These are phyloP conservation scores for Oncorhynchus clarkii DNA, from an alignment of 2,113 vertebrate genomes.

Conservation along the genomic window DNA sequence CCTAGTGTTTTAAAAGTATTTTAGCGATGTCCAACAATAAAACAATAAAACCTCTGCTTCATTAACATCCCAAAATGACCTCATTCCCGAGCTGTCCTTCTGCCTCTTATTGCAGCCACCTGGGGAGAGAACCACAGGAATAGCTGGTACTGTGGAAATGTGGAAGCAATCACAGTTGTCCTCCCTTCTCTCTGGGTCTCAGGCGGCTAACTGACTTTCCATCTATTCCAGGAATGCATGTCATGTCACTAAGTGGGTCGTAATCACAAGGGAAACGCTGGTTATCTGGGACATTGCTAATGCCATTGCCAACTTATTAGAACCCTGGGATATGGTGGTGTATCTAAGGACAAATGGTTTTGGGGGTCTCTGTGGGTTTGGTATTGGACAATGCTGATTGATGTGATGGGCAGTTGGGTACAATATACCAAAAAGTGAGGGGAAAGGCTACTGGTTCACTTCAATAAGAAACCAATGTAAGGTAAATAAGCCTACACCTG, in stretches of 20 bases:
- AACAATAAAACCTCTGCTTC: constrained; percentile 5
- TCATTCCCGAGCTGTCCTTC: constrained; percentile 2
- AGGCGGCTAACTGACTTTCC: constrained; percentile 39
- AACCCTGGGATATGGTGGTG: background rate
- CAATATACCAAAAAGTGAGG: background rate
- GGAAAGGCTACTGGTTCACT: background rate
- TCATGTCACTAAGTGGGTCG: constrained; percentile 53
- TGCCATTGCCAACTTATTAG: background rate
- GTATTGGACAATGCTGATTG: background rate
- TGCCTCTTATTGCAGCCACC: background rate
- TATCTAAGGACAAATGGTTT: constrained; percentile 22
- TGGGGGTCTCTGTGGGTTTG: constrained; percentile 2
- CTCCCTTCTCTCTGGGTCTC: constrained; percentile 26
- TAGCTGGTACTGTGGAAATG: background rate
- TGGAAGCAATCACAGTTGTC: background rate
- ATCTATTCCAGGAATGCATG: constrained; percentile 64
- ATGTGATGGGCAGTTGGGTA: background rate
- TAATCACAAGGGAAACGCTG: constrained; percentile 52
- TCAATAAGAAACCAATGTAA: background rate
- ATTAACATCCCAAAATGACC: constrained; percentile 32
- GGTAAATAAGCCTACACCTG: too few species aligned
- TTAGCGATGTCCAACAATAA: too few species aligned
- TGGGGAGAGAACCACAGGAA: constrained; percentile 19
- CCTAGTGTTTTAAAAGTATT: too few species aligned
- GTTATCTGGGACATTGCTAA: constrained; percentile 43